Conservation (phyloP, 2,113 vertebrate species). For the Scalopus aquaticus region DNA sequence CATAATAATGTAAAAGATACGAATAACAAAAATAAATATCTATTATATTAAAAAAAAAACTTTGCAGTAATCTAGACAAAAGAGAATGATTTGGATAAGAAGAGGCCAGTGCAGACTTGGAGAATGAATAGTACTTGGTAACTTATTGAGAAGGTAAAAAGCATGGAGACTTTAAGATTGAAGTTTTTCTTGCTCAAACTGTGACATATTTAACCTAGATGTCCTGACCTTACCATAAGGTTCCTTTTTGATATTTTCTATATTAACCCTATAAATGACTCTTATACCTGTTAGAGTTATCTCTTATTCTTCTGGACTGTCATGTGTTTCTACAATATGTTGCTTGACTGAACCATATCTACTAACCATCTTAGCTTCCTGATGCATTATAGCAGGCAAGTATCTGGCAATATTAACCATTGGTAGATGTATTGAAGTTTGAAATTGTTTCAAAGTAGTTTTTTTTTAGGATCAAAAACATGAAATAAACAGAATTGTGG, state of each 20-base stretch:
- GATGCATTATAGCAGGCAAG: background rate
- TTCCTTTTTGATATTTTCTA: background rate
- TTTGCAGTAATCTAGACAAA: background rate
- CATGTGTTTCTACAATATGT: background rate
- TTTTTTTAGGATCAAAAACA: background rate
- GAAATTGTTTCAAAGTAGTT: background rate
- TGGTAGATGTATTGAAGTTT: background rate
- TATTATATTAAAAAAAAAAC: background rate
- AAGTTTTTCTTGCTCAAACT: background rate
- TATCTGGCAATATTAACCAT: background rate
- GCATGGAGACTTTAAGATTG: background rate
- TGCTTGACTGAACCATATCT: background rate
- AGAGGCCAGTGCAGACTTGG: background rate
- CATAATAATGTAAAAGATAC: too few relatives aligned
- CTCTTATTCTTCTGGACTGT: background rate
- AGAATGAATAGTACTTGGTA: background rate
- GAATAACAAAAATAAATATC: too few relatives aligned
- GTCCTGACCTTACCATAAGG: background rate
- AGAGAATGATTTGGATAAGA: background rate
- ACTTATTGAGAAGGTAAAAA: background rate
- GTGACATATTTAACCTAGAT: background rate
- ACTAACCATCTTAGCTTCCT: background rate
- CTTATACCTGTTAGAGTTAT: background rate
- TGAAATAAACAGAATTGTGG: background rate
- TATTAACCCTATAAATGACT: background rate